Conservation (phyloP, 2,113 vertebrate species). For the Gorsachius goisagi region DNA sequence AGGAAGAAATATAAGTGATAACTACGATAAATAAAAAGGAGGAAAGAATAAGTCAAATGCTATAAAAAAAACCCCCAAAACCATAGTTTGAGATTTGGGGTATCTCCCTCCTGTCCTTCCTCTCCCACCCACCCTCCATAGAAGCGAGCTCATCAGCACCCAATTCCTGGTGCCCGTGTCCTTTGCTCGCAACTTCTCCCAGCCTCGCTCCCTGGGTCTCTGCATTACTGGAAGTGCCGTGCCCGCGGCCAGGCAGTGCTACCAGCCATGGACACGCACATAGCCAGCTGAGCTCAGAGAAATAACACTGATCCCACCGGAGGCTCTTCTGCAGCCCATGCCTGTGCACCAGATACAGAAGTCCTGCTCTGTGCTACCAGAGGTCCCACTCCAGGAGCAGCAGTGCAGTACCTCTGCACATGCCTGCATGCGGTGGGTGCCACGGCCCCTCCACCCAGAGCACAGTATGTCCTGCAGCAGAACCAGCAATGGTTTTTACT, state of each 20-base stretch:
- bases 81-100: not conserved
- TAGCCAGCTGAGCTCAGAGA: fast-evolving
- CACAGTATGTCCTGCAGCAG: not conserved
- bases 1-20: not conserved
- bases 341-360: not conserved
- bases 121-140: not conserved
- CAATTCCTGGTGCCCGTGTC: not conserved
- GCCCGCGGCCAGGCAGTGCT: not conserved
- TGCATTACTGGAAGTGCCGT: too few species aligned
- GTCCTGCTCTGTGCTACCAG: not conserved
- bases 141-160: not conserved
- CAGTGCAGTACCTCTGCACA: not conserved
- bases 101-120: not conserved
- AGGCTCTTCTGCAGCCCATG: not conserved
- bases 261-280: not conserved
- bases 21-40: too few species aligned
- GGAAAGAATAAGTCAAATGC: not conserved
- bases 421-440: too few species aligned
- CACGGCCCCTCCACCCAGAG: not conserved
- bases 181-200: not conserved
- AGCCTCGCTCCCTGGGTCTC: not conserved
- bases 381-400: not conserved
- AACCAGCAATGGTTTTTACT: not conserved
- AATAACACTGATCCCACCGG: fast-evolving
- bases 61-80: not conserved